Evolutionary conservation across 2,888 invertebrate genomes (phyloP), one percentile per base, ranked within the genome.

Genomic region (Metacarcinus magister): DNA sequence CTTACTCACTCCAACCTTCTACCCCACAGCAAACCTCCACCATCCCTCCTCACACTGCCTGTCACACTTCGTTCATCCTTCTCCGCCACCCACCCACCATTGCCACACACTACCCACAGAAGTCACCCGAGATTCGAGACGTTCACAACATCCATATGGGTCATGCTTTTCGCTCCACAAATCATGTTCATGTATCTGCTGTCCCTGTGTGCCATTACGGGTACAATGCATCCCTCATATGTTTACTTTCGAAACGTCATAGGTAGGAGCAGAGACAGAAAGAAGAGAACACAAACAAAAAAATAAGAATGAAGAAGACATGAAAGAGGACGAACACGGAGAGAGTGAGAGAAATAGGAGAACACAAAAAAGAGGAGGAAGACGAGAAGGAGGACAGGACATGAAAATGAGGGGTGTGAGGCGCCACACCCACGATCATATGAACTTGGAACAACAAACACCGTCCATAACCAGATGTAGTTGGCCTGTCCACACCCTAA

Each of bases 381-480:
- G 32, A 82, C 32, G 5, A 82, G 82, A 23, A 82, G 32, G 82
- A 82, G 32, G 13, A 32, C 28, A 82, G 32, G 82, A 32, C 32
- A 32, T 28, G 82, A 82, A 32, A 7, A 32, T 0, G 82, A 4
- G 32, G 28, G 10, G 82, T 16, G n/a, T 67, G 67, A 67, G 67
- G 67, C 67, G 67, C 67, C 67, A 67, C 67, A 67, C 67, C 67
- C 67, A 67, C 2, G 67, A 67, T n/a, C 67, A 67, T 67, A 19
- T 67, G 48, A 67, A 5, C 67, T 67, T 67, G 67, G 67, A 67
- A 67, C 67, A 67, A 67, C n/a, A 67, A 67, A 67, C 67, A n/a
- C 5, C 7, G 67, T 67, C 67, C 67, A 67, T 67, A 67, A 67
- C 23, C 67, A 67, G 67, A 67, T 67, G 67, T 67, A 67, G 67